phyloP scores from a whole-genome alignment of 2,113 vertebrate species.

The Caranx ignobilis region DNA sequence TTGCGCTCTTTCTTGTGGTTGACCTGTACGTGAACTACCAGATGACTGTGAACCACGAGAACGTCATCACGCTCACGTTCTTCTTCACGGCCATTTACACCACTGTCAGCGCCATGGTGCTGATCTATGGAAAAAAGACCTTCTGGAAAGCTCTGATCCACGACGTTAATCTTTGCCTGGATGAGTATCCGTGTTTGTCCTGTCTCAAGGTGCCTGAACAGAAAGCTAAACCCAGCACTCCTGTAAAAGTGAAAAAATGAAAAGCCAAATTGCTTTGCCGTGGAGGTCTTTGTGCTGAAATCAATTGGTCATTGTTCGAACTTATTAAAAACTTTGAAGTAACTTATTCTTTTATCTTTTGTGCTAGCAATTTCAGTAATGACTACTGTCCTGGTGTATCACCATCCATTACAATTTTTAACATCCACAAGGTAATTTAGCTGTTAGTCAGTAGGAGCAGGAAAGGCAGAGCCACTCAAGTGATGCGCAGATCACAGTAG shows the following conservation, averaged over 20 bases:
- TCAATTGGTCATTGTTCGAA: conserved; percentile 52
- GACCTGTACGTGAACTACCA: conserved; percentile 79
- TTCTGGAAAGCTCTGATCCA: conserved; percentile 79
- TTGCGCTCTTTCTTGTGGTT: conserved; percentile 74
- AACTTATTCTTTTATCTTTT: conserved; percentile 42
- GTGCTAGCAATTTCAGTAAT: conserved; percentile 30
- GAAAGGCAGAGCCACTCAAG: background rate
- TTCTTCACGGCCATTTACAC: conserved; percentile 80
- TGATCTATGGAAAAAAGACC: conserved; percentile 82
- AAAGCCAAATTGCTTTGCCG: conserved; percentile 17
- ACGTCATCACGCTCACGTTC: conserved; percentile 63
- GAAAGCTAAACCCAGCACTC: conserved; percentile 39
- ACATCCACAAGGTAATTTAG: conserved; percentile 4
- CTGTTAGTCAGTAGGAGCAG: background rate
- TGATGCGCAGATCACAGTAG: conserved; percentile 5
- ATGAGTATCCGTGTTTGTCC: conserved; percentile 73
- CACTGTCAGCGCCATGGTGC: conserved; percentile 62
- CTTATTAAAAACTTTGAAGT: conserved; percentile 39
- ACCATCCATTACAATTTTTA: conserved; percentile 17
- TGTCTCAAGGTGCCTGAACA: conserved; percentile 75
- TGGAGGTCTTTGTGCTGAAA: conserved; percentile 43
- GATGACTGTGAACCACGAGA: conserved; percentile 62
- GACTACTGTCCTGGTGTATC: conserved; percentile 21
- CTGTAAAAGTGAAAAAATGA: conserved; percentile 57
- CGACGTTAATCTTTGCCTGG: conserved; percentile 70